Evolutionary conservation across 1,140 invertebrate genomes (phyloP).

Genomic region (Drosophila varians): DNA sequence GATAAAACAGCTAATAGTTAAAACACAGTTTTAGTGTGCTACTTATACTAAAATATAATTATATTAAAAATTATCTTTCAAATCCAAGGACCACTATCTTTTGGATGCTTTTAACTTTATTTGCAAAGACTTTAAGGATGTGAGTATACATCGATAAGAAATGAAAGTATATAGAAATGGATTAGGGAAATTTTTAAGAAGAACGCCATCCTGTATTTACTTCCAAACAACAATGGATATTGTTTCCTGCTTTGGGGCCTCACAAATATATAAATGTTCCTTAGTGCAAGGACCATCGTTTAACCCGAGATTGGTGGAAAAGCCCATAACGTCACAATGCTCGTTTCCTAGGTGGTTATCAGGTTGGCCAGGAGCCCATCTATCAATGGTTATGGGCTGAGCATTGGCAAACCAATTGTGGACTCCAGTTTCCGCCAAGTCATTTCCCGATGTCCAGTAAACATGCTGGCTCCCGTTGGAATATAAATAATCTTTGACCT

Average conservation of each 20-base stretch:
- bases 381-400: slow-evolving; percentile 21
- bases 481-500: slow-evolving; percentile 1
- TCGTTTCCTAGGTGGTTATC: slow-evolving; percentile 36
- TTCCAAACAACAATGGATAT: slow-evolving; percentile 83
- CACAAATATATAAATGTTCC: slow-evolving; percentile 79
- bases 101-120: too few relatives aligned
- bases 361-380: slow-evolving; percentile 39
- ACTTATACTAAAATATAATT: too few relatives aligned
- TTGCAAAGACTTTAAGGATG: too few relatives aligned
- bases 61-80: too few relatives aligned
- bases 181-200: too few relatives aligned
- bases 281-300: slow-evolving; percentile 38
- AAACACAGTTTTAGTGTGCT: too few relatives aligned
- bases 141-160: too few relatives aligned
- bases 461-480: not conserved
- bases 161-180: too few relatives aligned
- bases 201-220: too few relatives aligned
- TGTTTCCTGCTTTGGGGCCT: slow-evolving; percentile 85
- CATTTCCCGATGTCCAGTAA: slow-evolving; percentile 51
- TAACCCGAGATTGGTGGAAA: slow-evolving; percentile 19
- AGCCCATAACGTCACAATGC: slow-evolving; percentile 45
- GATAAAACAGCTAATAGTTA: too few relatives aligned
- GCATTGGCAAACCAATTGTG: slow-evolving; percentile 39
- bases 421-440: slow-evolving; percentile 26
- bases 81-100: too few relatives aligned